Base-by-base conservation (phyloP, 1,140 invertebrate species). In the Vollenhovia emeryi region DNA sequence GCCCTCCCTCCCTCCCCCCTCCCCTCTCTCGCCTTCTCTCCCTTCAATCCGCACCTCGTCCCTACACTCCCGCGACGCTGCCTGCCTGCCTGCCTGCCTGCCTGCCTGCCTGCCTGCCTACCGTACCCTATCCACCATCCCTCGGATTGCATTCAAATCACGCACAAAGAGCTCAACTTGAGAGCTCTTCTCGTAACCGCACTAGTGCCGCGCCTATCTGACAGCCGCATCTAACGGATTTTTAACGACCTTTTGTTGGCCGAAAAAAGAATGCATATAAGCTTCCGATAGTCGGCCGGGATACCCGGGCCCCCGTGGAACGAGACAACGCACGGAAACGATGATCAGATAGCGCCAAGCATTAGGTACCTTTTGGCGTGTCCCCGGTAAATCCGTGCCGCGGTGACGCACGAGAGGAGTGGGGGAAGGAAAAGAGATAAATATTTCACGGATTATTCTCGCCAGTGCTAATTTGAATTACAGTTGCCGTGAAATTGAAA, bases 121-220 rank as follows among this genome's bases (percentile, higher is more conserved):
- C 36, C 48, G 55, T 84, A 76, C 85, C 68, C 69, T 89, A 75
- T 66, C 62, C 83, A 83, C 69, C 89, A 90, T 90, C 89, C 88
- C 93, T 87, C 93, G 91, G 93, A 94, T 94, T 92, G 94, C 94
- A 94, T 94, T 94, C 93, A 94, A 94, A 94, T 94, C 93, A 93
- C 93, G 93, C 92, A 94, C 94, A 94, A 94, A 93, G 93, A 94
- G 92, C 91, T 92, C 92, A 92, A 91, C 89, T 90, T 73, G 90
- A 91, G 89, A 91, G 87, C 87, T 89, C 83, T 79, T 92, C 90
- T 84, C 75, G 88, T 88, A 91, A 92, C 78, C 90, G 85, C 91
- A 87, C 88, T 87, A 86, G 88, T 88, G 87, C 88, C 88, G 84
- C 80, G 80, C 88, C 84, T 94, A 94, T 94, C 94, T 94, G 93